Percentiles rank a stretch among this genome's conserved stretches.
phyloP scores from a whole-genome alignment of 1,140 invertebrate genomes.

The Penaeus chinensis region DNA sequence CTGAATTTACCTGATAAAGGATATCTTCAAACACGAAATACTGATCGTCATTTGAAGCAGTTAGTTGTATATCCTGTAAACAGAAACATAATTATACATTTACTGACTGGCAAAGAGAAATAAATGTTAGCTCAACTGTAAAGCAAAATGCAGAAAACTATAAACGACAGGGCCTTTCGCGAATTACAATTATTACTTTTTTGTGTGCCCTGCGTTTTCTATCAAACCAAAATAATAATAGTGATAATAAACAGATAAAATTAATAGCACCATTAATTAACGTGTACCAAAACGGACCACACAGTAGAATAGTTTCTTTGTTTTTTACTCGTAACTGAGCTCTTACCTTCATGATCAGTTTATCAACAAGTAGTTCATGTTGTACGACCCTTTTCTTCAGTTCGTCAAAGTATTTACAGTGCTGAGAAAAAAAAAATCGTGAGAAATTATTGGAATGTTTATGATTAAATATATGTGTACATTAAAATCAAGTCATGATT shows the following conservation, averaged over 20 bases:
- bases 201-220: too few relatives aligned
- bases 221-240: too few relatives aligned
- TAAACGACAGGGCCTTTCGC: too few relatives aligned
- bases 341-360: conserved; percentile 87
- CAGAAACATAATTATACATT: neutral
- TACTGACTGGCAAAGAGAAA: neutral
- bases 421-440: conserved; percentile 73
- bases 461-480: neutral
- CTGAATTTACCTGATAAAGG: conserved; percentile 82
- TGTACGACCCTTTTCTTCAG: conserved; percentile 86
- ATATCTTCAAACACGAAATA: conserved; percentile 98
- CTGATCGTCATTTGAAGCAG: conserved; percentile 96
- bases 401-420: conserved; percentile 83
- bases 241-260: neutral
- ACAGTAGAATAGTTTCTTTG: too few relatives aligned
- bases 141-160: neutral
- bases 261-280: neutral
- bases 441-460: conserved; percentile 59
- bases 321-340: neutral
- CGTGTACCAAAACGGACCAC: too few relatives aligned
- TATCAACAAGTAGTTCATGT: conserved; percentile 92
- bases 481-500: neutral
- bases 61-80: conserved; percentile 88
- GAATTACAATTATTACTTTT: too few relatives aligned
- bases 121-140: neutral